These are phyloP conservation scores for Chrysemys picta DNA, from an alignment of 2,113 vertebrate species.

Conservation along the genomic window DNA sequence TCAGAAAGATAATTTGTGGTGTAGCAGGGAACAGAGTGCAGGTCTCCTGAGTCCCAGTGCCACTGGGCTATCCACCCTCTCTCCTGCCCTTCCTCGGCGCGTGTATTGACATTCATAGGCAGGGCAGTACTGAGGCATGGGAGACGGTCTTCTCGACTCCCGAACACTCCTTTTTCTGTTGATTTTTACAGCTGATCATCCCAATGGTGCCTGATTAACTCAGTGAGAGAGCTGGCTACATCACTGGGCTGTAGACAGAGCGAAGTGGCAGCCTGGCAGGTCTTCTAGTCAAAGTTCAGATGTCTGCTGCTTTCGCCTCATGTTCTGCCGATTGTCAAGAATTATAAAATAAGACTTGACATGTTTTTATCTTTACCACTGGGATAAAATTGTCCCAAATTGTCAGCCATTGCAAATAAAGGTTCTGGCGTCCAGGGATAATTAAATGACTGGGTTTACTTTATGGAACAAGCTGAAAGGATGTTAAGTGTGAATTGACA, in stretches of 20 bases:
- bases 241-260: too few species aligned
- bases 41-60: neutral
- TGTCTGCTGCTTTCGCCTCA: neutral
- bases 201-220: too few species aligned
- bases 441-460: neutral
- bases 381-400: neutral
- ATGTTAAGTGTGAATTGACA: neutral
- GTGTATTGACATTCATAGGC: neutral
- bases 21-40: neutral
- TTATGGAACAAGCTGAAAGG: neutral
- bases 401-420: neutral
- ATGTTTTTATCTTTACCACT: neutral
- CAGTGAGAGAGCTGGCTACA: too few species aligned
- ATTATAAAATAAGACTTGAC: neutral
- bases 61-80: neutral
- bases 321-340: neutral
- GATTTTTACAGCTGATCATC: neutral
- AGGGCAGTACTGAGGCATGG: neutral
- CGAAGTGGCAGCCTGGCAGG: too few species aligned
- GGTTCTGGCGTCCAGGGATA: neutral
- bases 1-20: neutral
- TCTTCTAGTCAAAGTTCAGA: neutral
- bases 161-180: neutral
- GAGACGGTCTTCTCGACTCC: neutral
- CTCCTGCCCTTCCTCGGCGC: neutral